Evolutionary conservation across 2,888 invertebrate genomes (phyloP), one percentile per base, ranked within the genome.

Genomic region (Agrypnus murinus): DNA sequence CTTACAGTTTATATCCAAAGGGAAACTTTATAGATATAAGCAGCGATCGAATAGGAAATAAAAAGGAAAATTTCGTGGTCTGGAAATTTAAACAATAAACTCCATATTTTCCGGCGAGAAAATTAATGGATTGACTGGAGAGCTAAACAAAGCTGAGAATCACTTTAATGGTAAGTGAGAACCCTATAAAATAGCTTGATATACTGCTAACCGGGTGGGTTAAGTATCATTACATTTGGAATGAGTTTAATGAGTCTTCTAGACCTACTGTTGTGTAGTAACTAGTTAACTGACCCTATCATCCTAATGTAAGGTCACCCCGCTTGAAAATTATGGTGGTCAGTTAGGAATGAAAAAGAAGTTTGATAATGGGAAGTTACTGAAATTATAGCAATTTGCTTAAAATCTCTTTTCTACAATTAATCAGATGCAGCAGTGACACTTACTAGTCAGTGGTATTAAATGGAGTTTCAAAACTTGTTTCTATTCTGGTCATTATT

Each of bases 131-230:
- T 65, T 57, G 58, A 65, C 65, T 57, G 19, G 12, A 63, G 46
- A 57, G 55, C 63, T 46, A 68, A 62, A 57, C 63, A 68, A 68
- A 63, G 63, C 68, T 63, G 45, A 34, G 60, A 67, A 60, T 59
- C 32, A 38, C 59, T 60, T 63, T 63, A 63, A 63, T 63, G 45
- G 68, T 68, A 68, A 68, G 43, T 68, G 68, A 63, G 57, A 60
- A 45, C 43, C n/a, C 32, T 34, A 63, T 63, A 68, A 62, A 63
- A 59, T 63, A 63, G 43, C 53, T 48, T 68, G 68, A 68, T 68
- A 68, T 68, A 68, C 68, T 62, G 68, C 68, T 68, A 68, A 68
- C 68, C 63, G 63, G 53, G 34, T 57, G 62, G 68, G 63, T 55
- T 43, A 53, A 50, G 53, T 62, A 36, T 68, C 68, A 46, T 68